These are phyloP conservation scores for Falco rusticolus DNA, from an alignment of 2,797 vertebrate species.

Conservation along the genomic window DNA sequence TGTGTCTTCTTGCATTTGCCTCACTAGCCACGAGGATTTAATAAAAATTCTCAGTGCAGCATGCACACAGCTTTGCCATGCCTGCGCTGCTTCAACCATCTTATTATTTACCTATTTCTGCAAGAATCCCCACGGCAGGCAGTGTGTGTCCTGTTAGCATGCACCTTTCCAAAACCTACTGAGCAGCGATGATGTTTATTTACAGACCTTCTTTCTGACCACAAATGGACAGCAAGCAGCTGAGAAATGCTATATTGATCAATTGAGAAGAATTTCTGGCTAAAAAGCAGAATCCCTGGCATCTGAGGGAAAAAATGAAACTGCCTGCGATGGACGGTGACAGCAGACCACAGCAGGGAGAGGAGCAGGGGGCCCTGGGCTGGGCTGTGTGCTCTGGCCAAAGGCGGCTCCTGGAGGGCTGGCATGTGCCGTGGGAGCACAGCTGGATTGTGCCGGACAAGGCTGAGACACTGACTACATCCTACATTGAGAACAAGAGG, in stretches of 20 bases:
- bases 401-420: fast-evolving
- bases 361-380: neutral
- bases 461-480: neutral
- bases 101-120: neutral
- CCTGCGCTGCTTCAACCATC: neutral
- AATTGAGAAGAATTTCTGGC: neutral
- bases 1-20: neutral
- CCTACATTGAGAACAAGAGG: neutral
- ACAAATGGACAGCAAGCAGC: neutral
- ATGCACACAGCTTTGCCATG: neutral
- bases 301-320: neutral
- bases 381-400: neutral
- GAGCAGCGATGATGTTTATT: fast-evolving
- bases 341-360: neutral
- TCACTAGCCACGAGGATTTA: neutral
- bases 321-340: neutral
- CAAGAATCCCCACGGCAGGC: neutral
- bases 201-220: neutral
- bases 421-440: neutral
- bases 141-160: neutral
- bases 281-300: neutral
- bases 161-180: neutral
- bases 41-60: neutral
- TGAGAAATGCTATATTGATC: neutral
- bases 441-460: neutral